Percentiles rank a stretch among this genome's conserved stretches.
Evolutionary conservation across 2,113 vertebrate species (phyloP).

Genomic region (Poeciliopsis retropinna): DNA sequence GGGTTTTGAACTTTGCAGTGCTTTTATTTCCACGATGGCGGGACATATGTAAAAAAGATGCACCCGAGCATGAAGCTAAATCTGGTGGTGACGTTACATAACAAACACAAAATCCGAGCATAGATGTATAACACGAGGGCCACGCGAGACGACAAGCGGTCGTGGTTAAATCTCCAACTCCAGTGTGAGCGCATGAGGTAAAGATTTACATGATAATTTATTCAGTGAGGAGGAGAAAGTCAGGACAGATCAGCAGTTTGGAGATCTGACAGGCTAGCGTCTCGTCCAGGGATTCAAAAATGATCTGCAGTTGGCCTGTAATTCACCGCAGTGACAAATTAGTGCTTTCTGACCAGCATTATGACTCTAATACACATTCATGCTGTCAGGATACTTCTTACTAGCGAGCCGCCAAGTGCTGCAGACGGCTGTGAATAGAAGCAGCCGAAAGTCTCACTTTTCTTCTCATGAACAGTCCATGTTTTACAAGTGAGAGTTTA

Average conservation of each 20-base stretch:
- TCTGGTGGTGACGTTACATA: neutral
- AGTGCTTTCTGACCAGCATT: neutral
- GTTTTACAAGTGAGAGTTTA: neutral
- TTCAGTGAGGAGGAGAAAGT: neutral
- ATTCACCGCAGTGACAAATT: neutral
- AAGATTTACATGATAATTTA: neutral
- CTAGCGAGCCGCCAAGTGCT: neutral
- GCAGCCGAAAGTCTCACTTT: neutral
- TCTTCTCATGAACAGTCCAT: neutral
- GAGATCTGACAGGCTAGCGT: neutral
- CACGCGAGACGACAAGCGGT: neutral
- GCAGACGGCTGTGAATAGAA: neutral
- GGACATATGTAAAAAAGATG: neutral
- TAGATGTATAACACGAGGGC: neutral
- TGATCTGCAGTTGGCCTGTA: neutral
- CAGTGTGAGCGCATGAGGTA: neutral
- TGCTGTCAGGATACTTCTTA: neutral
- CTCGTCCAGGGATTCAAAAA: neutral
- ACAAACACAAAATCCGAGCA: neutral
- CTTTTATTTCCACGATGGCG: neutral
- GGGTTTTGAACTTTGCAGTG: neutral
- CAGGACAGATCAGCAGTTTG: neutral
- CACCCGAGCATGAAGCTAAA: neutral
- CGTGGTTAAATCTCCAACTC: neutral
- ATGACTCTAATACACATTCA: neutral